Evolutionary conservation across 1,140 invertebrate species (phyloP).

Genomic region (Drosophila pseudoananassae): DNA sequence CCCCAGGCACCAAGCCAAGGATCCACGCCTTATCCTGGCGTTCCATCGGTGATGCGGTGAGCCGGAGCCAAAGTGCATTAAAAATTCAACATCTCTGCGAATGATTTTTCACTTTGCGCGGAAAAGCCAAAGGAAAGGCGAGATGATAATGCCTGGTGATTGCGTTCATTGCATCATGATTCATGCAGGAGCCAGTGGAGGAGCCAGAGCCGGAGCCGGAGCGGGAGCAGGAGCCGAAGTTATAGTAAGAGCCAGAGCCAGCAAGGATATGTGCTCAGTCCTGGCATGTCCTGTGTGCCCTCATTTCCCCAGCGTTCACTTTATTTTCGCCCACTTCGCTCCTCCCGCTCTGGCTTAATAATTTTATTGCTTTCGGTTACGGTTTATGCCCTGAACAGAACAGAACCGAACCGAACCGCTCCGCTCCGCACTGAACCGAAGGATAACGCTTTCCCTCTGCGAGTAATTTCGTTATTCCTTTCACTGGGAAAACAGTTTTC

Average conservation of each 20-base stretch:
- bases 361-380: conserved; percentile 59
- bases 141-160: conserved; percentile 54
- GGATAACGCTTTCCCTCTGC: conserved; percentile 11
- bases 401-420: conserved; percentile 6
- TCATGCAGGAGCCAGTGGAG: conserved; percentile 33
- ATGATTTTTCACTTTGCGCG: conserved; percentile 56
- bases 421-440: neutral
- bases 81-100: conserved; percentile 67
- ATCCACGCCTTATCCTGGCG: neutral
- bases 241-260: neutral
- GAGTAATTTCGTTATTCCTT: conserved; percentile 51
- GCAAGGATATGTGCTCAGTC: neutral
- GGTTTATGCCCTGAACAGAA: conserved; percentile 43
- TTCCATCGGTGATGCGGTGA: neutral
- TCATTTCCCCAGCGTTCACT: conserved; percentile 56
- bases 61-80: conserved; percentile 61
- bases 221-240: neutral
- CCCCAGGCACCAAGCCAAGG: neutral
- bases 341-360: conserved; percentile 40
- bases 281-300: conserved; percentile 32
- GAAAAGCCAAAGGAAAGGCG: neutral
- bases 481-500: conserved; percentile 47
- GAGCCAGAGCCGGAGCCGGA: neutral
- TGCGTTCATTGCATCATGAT: conserved; percentile 71
- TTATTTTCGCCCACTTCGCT: conserved; percentile 26